Evolutionary conservation across 1,140 invertebrate genomes (phyloP).

Genomic region (Drosophila bipectinata): DNA sequence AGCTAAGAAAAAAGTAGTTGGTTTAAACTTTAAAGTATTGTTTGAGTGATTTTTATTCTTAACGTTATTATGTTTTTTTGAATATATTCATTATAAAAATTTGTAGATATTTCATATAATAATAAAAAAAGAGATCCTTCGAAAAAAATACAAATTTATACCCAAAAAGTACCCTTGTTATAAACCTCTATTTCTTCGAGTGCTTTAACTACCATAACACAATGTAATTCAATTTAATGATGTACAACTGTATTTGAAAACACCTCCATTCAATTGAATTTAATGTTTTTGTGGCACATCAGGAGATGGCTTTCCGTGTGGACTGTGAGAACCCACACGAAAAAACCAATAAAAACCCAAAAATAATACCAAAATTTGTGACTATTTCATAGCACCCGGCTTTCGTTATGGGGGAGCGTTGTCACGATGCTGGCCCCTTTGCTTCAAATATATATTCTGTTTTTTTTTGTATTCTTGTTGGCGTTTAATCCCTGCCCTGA

Average conservation of each 20-base stretch:
- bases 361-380: conserved; percentile 27
- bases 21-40: too few species aligned
- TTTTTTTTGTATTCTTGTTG: conserved; percentile 11
- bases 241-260: conserved; percentile 17
- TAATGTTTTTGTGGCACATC: conserved; percentile 21
- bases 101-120: too few species aligned
- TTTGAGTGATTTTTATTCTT: neutral
- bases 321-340: conserved; percentile 47
- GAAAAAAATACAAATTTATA: neutral
- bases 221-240: neutral
- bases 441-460: neutral
- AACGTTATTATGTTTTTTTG: neutral
- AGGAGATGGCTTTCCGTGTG: conserved; percentile 30
- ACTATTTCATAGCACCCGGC: conserved; percentile 44
- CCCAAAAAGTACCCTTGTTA: neutral
- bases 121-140: too few species aligned
- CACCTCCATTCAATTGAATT: conserved; percentile 34
- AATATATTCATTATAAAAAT: too few species aligned
- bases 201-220: neutral
- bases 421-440: conserved; percentile 57
- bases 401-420: conserved; percentile 53
- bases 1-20: too few species aligned
- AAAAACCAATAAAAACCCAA: conserved; percentile 24
- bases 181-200: neutral
- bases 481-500: conserved; percentile 29